These are phyloP conservation scores for Syngnathus acus DNA, from an alignment of 2,797 vertebrate genomes.

Conservation along the genomic window DNA sequence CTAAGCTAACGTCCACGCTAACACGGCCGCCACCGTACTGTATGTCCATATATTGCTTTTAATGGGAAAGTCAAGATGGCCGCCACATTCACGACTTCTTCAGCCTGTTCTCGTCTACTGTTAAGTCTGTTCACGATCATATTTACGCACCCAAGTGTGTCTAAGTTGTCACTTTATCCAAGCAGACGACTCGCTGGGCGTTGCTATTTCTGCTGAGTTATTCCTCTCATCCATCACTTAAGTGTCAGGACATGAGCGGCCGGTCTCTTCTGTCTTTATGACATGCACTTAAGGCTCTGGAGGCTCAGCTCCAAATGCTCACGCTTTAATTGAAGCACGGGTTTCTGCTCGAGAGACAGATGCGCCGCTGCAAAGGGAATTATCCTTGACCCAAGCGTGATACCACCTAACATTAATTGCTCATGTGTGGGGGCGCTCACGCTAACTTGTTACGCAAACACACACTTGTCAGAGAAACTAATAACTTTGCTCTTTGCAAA, in stretches of 20 bases:
- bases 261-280: conserved; percentile 45
- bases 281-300: conserved; percentile 33
- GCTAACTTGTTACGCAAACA: neutral
- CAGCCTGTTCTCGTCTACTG: too few relatives aligned
- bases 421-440: conserved; percentile 19
- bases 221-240: conserved; percentile 35
- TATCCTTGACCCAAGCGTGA: conserved; percentile 37
- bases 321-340: conserved; percentile 39
- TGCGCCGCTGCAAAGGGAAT: conserved; percentile 50
- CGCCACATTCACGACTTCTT: too few relatives aligned
- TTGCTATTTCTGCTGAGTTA: conserved; percentile 33
- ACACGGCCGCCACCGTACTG: too few relatives aligned
- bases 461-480: neutral
- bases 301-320: conserved; percentile 35
- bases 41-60: too few relatives aligned
- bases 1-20: too few relatives aligned
- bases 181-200: conserved; percentile 6
- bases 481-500: conserved; percentile 4
- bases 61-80: too few relatives aligned
- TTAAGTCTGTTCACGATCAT: too few relatives aligned
- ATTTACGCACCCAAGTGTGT: neutral
- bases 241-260: conserved; percentile 36
- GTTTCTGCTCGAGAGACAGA: conserved; percentile 41
- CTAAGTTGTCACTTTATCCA: conserved; percentile 15
- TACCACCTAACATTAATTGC: conserved; percentile 42